Evolutionary conservation across 2,797 vertebrate genomes (phyloP), one percentile per base, ranked within the genome.

Genomic region (Apodemus agrarius): DNA sequence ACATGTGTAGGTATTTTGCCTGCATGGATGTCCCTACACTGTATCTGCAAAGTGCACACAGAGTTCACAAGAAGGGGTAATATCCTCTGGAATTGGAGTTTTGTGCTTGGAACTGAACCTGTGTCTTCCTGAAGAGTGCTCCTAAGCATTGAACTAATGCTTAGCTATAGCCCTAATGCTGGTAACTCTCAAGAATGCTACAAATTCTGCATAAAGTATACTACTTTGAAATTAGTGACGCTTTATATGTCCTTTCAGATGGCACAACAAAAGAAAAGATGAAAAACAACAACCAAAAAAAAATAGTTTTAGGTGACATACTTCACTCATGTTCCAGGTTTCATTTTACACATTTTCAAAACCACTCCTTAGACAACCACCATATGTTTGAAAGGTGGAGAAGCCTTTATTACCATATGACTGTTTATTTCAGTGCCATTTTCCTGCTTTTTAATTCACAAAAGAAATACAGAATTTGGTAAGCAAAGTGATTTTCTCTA

Each of bases 161-260:
- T 69, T 54, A 6, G 1, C 11, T 37, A 31, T 1, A 72, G 14
- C 34, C 6, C 31, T 24, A 84, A 13, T 9, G 22, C 40, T 96
- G 94, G 90, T 76, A 90, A 97, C n/a, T 49, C 24, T 87, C 49
- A 94, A 78, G 21, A 94, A 97, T 95, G 76, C 21, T 75, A 87
- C 22, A 94, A 97, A 93, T 94, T 79, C 49, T 94, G 6, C 11
- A 78, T 69, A 94, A 89, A 83, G 46, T 46, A 88, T 0, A 94
- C 49, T 11, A 78, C 76, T 93, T 19, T 90, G 63, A 94, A 97
- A 97, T 54, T 49, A 80, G 43, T 61, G 24, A 82, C 78, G 67
- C 75, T 40, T 93, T 21, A 92, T n/a, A 84, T 46, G 16, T 1
- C 0, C 21, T 74, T 72, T 40, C 40, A 40, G 3, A 37, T 88